A percentile compares a stretch with the other conserved stretches of the same genome.
These are phyloP conservation scores for Oplegnathus fasciatus DNA, from an alignment of 2,113 vertebrate genomes.

Conservation along the genomic window DNA sequence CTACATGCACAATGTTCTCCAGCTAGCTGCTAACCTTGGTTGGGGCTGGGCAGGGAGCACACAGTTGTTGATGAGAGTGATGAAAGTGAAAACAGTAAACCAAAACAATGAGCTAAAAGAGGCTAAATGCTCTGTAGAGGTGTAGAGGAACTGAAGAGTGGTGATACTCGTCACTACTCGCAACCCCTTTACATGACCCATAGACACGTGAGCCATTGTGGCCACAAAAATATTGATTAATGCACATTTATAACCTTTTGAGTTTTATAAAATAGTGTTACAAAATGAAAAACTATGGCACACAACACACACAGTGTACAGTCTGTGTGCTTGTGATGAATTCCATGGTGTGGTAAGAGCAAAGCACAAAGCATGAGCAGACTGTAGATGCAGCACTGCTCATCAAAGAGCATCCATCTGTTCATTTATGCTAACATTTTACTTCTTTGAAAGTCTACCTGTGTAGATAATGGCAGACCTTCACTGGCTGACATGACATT, in stretches of 20 bases:
- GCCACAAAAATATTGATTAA: neutral
- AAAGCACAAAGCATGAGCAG: neutral
- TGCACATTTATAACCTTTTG: neutral
- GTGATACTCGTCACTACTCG: neutral
- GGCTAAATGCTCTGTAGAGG: neutral
- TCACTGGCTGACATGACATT: neutral
- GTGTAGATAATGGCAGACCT: constrained; percentile 20
- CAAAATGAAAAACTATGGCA: neutral
- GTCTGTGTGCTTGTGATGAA: neutral
- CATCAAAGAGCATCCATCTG: constrained; percentile 39
- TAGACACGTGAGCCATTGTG: neutral
- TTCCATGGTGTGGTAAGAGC: neutral
- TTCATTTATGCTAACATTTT: constrained; percentile 13
- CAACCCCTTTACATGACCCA: neutral
- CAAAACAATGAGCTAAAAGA: neutral
- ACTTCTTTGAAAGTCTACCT: constrained; percentile 30
- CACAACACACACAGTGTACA: neutral
- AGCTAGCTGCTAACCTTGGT: neutral
- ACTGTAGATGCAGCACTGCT: neutral
- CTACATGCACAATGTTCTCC: neutral
- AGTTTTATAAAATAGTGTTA: neutral
- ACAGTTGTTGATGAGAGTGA: neutral
- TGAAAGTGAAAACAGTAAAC: neutral
- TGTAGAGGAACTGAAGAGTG: neutral
- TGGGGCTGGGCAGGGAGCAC: neutral